These are phyloP conservation scores for Megathymus violae DNA, from an alignment of 1,140 invertebrate genomes.

Conservation along the genomic window DNA sequence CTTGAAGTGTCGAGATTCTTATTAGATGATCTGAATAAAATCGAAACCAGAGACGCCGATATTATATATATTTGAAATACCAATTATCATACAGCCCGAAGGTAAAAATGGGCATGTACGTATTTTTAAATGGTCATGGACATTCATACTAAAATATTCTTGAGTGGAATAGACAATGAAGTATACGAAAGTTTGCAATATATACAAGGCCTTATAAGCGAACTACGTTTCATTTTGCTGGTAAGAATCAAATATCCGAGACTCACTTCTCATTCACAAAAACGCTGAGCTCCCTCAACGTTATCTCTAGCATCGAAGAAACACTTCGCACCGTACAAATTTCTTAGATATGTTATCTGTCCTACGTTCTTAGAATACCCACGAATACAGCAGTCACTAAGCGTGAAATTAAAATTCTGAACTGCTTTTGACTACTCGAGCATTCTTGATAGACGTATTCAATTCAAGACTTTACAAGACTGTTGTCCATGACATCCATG, in stretches of 20 bases:
- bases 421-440: slow-evolving; percentile 24
- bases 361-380: slow-evolving; percentile 1
- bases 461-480: slow-evolving; percentile 8
- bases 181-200: too few species aligned
- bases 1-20: too few species aligned
- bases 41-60: too few species aligned
- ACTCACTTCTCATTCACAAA: slow-evolving; percentile 1
- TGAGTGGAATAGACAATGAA: too few species aligned
- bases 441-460: slow-evolving; percentile 19
- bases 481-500: background rate
- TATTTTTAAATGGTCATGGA: too few species aligned
- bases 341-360: slow-evolving; percentile 5
- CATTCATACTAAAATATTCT: too few species aligned
- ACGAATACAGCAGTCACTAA: slow-evolving; percentile 4
- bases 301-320: background rate
- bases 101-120: too few species aligned
- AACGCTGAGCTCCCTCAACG: background rate
- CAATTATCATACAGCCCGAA: too few species aligned
- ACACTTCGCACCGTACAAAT: background rate
- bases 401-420: slow-evolving; percentile 38
- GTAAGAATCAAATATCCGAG: background rate
- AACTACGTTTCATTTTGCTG: background rate
- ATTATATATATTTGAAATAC: too few species aligned
- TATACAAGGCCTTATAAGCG: too few species aligned
- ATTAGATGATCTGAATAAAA: too few species aligned